A percentile compares a stretch with the other conserved stretches of the same genome.
These are phyloP conservation scores for Choristoneura rosaceana DNA, from an alignment of 2,888 invertebrate genomes.

Conservation along the genomic window DNA sequence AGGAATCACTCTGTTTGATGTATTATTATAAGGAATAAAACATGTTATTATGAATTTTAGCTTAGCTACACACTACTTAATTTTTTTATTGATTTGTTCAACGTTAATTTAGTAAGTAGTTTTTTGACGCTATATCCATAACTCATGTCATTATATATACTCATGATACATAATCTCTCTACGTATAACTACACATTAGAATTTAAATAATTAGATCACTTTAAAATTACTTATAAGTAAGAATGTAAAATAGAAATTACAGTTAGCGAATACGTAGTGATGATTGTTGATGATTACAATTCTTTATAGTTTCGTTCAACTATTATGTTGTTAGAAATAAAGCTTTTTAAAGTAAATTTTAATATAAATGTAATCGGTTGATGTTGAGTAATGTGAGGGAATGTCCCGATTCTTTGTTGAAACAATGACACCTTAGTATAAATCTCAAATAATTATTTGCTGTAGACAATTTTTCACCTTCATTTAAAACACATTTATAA, in stretches of 20 bases:
- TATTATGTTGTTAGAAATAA: slow-evolving; percentile 30
- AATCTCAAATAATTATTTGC: too few relatives aligned
- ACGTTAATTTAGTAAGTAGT: background rate
- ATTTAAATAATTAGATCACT: slow-evolving; percentile 32
- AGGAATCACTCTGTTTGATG: slow-evolving; percentile 29
- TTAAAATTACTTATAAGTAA: slow-evolving; percentile 11
- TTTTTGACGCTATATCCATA: slow-evolving; percentile 17
- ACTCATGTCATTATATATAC: slow-evolving; percentile 38
- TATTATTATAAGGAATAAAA: background rate
- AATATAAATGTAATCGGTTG: slow-evolving; percentile 39
- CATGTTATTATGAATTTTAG: slow-evolving; percentile 19
- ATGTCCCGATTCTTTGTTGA: slow-evolving; percentile 13
- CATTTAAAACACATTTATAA: too few relatives aligned
- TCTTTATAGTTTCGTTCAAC: slow-evolving; percentile 26
- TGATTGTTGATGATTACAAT: slow-evolving; percentile 35
- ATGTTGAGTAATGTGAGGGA: slow-evolving; percentile 25
- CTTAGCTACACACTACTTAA: slow-evolving; percentile 20
- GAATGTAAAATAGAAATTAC: slow-evolving; percentile 34
- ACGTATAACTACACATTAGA: slow-evolving; percentile 14
- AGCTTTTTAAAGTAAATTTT: slow-evolving; percentile 31
- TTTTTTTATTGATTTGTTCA: background rate
- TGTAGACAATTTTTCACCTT: too few relatives aligned
- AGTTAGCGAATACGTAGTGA: slow-evolving; percentile 32
- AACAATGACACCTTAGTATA: background rate
- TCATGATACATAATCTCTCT: slow-evolving; percentile 27